phyloP scores from a whole-genome alignment of 2,113 vertebrate species.

The Ctenomys sociabilis region DNA sequence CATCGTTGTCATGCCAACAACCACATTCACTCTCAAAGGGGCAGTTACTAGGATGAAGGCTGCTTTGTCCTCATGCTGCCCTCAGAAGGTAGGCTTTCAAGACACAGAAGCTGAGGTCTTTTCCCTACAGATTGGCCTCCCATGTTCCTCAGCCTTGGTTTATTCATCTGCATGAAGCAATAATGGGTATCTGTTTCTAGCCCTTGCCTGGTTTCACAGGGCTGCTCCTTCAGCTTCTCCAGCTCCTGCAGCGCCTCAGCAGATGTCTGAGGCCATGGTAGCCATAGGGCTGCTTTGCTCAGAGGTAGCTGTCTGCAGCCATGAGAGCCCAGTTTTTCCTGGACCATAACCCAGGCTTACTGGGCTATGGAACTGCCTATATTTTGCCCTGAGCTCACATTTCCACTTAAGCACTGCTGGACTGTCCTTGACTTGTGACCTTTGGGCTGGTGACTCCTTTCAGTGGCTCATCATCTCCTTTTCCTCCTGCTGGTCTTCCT shows the following conservation, averaged over 20 bases:
- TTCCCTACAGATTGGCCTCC: background rate
- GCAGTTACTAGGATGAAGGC: background rate
- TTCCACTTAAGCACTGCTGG: background rate
- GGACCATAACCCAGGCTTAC: background rate
- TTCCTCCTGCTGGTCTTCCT: conserved; percentile 7
- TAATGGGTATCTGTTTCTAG: background rate
- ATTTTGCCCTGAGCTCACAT: background rate
- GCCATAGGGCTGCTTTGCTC: background rate
- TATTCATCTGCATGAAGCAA: background rate
- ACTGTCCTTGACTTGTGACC: conserved; percentile 1
- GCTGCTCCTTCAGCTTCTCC: background rate
- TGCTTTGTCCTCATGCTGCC: background rate
- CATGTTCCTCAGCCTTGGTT: background rate
- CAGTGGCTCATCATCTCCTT: background rate
- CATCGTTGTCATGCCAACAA: background rate
- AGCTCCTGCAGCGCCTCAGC: background rate
- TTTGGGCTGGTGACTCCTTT: background rate
- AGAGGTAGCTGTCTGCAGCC: background rate
- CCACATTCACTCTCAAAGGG: background rate
- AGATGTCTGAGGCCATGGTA: background rate
- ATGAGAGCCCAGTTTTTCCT: background rate
- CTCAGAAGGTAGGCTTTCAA: background rate
- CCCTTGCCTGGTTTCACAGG: background rate
- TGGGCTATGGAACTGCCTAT: background rate
- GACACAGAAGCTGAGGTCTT: background rate